Evolutionary conservation across 2,113 vertebrate species (phyloP).

Genomic region (Microcebus griseorufus): DNA sequence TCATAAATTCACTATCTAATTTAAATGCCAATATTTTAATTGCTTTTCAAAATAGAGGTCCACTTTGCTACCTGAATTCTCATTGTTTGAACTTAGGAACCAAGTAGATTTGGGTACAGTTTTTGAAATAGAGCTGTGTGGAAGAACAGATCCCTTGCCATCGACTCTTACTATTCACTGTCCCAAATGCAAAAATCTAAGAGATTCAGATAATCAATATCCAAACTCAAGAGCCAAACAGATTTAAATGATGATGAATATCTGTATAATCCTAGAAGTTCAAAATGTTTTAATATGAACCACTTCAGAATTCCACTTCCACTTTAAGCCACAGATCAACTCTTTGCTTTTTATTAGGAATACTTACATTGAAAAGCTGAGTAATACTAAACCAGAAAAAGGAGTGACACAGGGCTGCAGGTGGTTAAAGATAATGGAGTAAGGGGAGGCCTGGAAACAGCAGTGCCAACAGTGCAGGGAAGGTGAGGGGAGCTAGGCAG

Average conservation of each 20-base stretch:
- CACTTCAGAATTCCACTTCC: constrained; percentile 5
- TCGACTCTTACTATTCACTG: background rate
- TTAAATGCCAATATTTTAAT: constrained; percentile 16
- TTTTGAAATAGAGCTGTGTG: background rate
- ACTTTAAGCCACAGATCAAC: background rate
- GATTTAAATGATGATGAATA: background rate
- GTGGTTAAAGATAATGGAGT: background rate
- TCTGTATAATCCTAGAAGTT: background rate
- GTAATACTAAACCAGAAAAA: background rate
- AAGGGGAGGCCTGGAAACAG: background rate
- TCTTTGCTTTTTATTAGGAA: constrained; percentile 15
- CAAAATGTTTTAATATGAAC: constrained; percentile 22
- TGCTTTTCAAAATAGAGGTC: background rate
- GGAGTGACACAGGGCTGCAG: background rate
- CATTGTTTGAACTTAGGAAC: background rate
- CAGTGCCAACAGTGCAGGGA: background rate
- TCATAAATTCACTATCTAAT: constrained; percentile 35
- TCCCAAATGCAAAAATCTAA: background rate
- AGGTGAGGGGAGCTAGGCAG: background rate
- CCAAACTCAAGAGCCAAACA: background rate
- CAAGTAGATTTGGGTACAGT: background rate
- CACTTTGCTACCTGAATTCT: background rate
- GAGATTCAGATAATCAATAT: background rate
- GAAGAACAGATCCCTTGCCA: background rate
- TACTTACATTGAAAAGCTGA: constrained; percentile 23